Conservation (phyloP, 2,797 vertebrate species). For the Amblyraja radiata region DNA sequence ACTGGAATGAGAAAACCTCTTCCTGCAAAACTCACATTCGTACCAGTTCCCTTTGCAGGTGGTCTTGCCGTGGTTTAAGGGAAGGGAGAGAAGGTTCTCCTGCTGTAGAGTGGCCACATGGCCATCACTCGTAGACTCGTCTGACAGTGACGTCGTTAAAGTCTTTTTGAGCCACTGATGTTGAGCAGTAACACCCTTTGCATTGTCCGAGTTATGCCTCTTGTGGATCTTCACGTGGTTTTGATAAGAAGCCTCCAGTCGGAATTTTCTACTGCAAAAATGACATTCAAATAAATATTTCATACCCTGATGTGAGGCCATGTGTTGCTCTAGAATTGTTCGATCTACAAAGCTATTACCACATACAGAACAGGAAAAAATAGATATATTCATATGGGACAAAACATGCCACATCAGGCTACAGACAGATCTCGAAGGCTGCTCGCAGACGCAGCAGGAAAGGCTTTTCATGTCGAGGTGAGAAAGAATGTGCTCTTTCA, state of each 20-base stretch:
- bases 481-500: slow-evolving; percentile 76
- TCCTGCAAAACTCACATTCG: slow-evolving; percentile 88
- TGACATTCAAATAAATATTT: slow-evolving; percentile 72
- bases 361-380: slow-evolving; percentile 84
- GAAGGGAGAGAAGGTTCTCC: background rate
- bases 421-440: slow-evolving; percentile 75
- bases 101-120: slow-evolving; percentile 42
- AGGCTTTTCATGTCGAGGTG: slow-evolving; percentile 77
- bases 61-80: slow-evolving; percentile 44
- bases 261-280: slow-evolving; percentile 80
- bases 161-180: slow-evolving; percentile 37
- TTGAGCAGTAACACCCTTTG: slow-evolving; percentile 39
- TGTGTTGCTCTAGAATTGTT: slow-evolving; percentile 70
- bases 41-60: slow-evolving; percentile 60
- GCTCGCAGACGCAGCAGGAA: slow-evolving; percentile 74
- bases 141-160: background rate
- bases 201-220: slow-evolving; percentile 46
- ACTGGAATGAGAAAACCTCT: slow-evolving; percentile 91
- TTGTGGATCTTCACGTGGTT: slow-evolving; percentile 83
- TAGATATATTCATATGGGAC: slow-evolving; percentile 71
- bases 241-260: slow-evolving; percentile 73
- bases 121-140: slow-evolving; percentile 39
- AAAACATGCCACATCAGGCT: slow-evolving; percentile 86
- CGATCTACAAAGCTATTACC: slow-evolving; percentile 74
- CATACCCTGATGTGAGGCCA: slow-evolving; percentile 65